Conservation (phyloP, 2,113 vertebrate species). For the Henicopernis longicauda region DNA sequence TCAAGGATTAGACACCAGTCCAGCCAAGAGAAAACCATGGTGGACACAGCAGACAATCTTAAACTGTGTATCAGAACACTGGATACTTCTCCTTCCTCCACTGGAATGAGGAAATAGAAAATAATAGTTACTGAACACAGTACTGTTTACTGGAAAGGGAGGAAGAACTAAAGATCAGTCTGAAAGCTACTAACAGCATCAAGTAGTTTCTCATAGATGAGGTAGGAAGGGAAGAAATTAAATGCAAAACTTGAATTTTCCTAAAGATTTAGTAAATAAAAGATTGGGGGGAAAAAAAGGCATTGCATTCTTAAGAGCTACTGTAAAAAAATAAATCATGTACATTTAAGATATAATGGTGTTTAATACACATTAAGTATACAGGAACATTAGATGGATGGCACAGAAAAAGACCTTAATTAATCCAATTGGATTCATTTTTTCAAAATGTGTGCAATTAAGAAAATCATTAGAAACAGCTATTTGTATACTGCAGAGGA, state of each 20-base stretch:
- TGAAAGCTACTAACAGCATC: background rate
- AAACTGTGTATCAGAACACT: background rate
- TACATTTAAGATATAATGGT: background rate
- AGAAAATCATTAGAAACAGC: background rate
- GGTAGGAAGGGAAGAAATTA: background rate
- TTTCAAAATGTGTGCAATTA: constrained; percentile 25
- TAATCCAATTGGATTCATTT: background rate
- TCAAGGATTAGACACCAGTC: background rate
- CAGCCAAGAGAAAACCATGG: background rate
- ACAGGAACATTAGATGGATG: background rate
- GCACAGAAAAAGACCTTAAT: background rate
- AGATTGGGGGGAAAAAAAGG: fast-evolving
- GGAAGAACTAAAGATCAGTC: background rate
- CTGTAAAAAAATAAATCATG: background rate
- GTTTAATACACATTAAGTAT: background rate
- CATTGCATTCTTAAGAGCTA: background rate
- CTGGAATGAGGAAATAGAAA: background rate
- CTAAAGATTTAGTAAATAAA: background rate
- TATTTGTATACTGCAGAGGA: constrained; percentile 2
- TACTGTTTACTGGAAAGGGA: background rate
- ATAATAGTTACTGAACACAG: background rate
- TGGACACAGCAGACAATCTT: background rate
- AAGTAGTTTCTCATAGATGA: background rate
- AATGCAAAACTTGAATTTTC: background rate
- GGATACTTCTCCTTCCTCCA: background rate